Percentiles rank a stretch among this genome's conserved stretches.
phyloP scores from a whole-genome alignment of 2,797 vertebrate species.

The Chiroxiphia lanceolata region DNA sequence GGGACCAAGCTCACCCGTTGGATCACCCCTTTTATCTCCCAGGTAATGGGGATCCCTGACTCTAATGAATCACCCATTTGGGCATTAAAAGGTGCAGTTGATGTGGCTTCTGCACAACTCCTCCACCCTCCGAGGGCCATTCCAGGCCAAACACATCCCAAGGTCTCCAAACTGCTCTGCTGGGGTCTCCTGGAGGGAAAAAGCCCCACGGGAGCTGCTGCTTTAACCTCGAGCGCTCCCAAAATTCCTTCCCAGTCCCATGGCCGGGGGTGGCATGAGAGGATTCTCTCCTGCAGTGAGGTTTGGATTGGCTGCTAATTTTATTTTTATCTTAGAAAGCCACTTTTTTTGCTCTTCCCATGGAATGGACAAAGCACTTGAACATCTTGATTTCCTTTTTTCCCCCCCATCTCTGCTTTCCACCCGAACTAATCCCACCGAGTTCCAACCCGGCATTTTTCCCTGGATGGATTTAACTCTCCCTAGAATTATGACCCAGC shows the following conservation, averaged over 20 bases:
- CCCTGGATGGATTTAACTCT: neutral
- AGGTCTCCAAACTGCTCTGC: too few relatives aligned
- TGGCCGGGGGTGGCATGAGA: neutral
- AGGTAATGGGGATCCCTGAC: neutral
- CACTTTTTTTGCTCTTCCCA: neutral
- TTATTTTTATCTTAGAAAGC: neutral
- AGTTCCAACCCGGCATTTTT: neutral
- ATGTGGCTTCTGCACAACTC: neutral
- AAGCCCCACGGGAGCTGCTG: too few relatives aligned
- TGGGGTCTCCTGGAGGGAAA: too few relatives aligned
- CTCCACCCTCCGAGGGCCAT: neutral
- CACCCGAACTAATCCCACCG: neutral
- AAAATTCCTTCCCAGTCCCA: too few relatives aligned
- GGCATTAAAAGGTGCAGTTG: neutral
- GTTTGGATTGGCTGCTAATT: fast-evolving
- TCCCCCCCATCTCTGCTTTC: neutral
- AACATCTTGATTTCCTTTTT: neutral
- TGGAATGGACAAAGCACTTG: neutral
- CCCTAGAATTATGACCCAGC: neutral
- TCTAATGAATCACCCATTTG: neutral
- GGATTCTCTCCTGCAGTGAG: neutral
- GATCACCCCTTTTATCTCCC: neutral
- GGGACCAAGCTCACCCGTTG: neutral
- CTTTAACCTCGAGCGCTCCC: too few relatives aligned
- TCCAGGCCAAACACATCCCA: neutral